Percentiles rank a stretch among this genome's conserved stretches.
Conservation (phyloP, 2,888 invertebrate genomes). For the Drosophila borborema region DNA sequence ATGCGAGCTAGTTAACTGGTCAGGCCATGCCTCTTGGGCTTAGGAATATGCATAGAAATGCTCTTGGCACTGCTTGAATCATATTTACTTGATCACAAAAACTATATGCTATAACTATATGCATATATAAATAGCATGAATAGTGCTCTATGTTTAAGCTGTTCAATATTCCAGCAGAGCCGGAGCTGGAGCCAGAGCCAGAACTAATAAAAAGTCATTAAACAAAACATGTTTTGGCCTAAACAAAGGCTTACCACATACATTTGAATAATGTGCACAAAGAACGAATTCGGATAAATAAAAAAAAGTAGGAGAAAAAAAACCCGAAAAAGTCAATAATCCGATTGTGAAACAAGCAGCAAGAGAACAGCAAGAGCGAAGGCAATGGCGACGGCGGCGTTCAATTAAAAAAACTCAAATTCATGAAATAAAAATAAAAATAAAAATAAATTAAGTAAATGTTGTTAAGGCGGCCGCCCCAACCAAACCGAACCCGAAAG, state of each 20-base stretch:
- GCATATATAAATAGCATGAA: slow-evolving; percentile 9
- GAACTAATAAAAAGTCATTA: slow-evolving; percentile 76
- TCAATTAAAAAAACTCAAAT: slow-evolving; percentile 72
- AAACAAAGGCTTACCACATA: slow-evolving; percentile 69
- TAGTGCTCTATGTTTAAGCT: slow-evolving; percentile 18
- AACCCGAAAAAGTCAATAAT: slow-evolving; percentile 71
- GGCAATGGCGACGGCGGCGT: slow-evolving; percentile 37
- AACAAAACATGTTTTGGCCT: slow-evolving; percentile 74
- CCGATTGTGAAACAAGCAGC: slow-evolving; percentile 63
- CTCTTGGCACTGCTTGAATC: slow-evolving; percentile 37
- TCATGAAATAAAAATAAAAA: slow-evolving; percentile 73
- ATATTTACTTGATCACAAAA: slow-evolving; percentile 38
- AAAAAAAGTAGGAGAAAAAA: slow-evolving; percentile 18
- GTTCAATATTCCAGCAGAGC: slow-evolving; percentile 20
- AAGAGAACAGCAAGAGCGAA: slow-evolving; percentile 23
- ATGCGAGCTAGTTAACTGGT: slow-evolving; percentile 52
- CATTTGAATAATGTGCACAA: slow-evolving; percentile 71
- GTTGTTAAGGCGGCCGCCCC: slow-evolving; percentile 48
- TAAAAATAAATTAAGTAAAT: slow-evolving; percentile 72
- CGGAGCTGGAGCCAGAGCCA: slow-evolving; percentile 32
- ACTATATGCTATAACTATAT: not conserved
- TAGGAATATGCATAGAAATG: slow-evolving; percentile 43
- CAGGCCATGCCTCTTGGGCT: slow-evolving; percentile 25
- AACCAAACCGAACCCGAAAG: slow-evolving; percentile 55
- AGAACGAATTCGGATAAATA: slow-evolving; percentile 35